Evolutionary conservation across 1,140 invertebrate species (phyloP).

Genomic region (Nomia melanderi): DNA sequence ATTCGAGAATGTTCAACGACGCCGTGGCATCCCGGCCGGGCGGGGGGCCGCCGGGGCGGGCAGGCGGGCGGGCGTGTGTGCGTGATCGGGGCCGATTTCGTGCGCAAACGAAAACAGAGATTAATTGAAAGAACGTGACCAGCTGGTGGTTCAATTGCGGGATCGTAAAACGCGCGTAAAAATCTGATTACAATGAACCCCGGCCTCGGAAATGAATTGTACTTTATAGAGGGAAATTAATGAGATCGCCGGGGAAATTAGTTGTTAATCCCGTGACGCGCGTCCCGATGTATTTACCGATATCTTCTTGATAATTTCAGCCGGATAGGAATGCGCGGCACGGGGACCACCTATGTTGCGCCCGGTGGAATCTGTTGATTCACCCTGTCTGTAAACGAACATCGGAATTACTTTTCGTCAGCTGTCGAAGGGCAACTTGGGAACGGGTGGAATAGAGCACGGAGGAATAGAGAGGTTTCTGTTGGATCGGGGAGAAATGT

Average conservation of each 20-base stretch:
- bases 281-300: not conserved
- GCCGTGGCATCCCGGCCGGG: not conserved
- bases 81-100: not conserved
- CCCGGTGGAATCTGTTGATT: too few species aligned
- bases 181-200: not conserved
- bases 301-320: not conserved
- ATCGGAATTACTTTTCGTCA: too few species aligned
- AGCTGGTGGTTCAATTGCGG: slow-evolving; percentile 11
- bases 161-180: slow-evolving; percentile 12
- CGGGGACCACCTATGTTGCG: not conserved
- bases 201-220: slow-evolving; percentile 6
- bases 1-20: slow-evolving; percentile 34
- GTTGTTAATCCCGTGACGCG: not conserved
- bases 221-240: not conserved
- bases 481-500: too few species aligned
- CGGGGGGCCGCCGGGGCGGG: too few species aligned
- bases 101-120: slow-evolving; percentile 19
- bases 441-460: too few species aligned
- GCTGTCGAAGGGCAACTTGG: too few species aligned
- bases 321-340: not conserved
- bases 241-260: not conserved
- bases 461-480: too few species aligned
- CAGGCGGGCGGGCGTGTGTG: not conserved
- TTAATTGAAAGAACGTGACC: slow-evolving; percentile 38
- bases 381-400: too few species aligned